Percentiles rank a stretch among this genome's conserved stretches.
Evolutionary conservation across 1,140 invertebrate species (phyloP).

Genomic region (Notospermus geniculatus): DNA sequence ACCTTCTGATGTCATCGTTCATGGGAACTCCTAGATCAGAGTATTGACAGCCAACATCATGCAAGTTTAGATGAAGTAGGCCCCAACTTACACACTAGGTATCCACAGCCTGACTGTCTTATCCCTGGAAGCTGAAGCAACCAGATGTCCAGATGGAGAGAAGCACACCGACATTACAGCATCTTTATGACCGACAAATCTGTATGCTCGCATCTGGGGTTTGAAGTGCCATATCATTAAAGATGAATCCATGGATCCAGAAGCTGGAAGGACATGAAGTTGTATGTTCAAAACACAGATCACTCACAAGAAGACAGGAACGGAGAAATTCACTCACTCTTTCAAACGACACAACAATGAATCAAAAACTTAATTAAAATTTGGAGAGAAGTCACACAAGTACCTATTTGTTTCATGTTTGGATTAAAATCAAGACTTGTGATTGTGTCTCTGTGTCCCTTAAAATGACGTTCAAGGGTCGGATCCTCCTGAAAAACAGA

Average conservation of each 20-base stretch:
- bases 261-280: no score
- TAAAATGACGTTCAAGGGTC: constrained; percentile 71
- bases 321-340: no score
- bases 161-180: constrained; percentile 66
- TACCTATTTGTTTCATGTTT: constrained; percentile 68
- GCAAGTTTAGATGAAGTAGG: no score
- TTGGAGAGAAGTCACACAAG: background rate
- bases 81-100: constrained; percentile 71
- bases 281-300: no score
- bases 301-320: constrained; percentile 14
- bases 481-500: constrained; percentile 60
- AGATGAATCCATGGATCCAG: constrained; percentile 72
- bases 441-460: constrained; percentile 73
- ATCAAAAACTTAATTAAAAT: no score
- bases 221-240: constrained; percentile 79
- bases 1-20: constrained; percentile 10
- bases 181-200: constrained; percentile 58
- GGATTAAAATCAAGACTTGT: constrained; percentile 77
- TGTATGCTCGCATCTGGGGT: constrained; percentile 58
- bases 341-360: background rate
- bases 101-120: constrained; percentile 82
- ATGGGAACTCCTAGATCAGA: no score
- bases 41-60: no score
- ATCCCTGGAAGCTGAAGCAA: constrained; percentile 80
- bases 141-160: constrained; percentile 74